Evolutionary conservation across 2,888 invertebrate genomes (phyloP).

Genomic region (Dryadula phaetusa): DNA sequence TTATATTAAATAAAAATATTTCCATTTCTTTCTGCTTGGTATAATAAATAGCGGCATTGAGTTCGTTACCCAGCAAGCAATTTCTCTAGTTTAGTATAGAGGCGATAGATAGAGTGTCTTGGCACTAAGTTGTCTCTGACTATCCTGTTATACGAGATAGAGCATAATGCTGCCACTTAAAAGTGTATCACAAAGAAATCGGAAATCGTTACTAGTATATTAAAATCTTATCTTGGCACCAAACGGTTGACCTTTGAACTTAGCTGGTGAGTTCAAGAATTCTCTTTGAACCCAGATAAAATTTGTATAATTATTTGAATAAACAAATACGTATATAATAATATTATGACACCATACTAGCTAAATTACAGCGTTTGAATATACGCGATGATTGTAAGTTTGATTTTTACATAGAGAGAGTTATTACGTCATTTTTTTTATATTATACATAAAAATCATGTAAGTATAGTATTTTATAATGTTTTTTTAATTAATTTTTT

Average conservation of each 20-base stretch:
- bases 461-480: too few relatives aligned
- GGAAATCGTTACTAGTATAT: not conserved
- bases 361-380: too few relatives aligned
- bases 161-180: not conserved
- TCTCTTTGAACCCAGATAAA: constrained; percentile 11
- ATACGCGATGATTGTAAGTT: not conserved
- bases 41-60: too few relatives aligned
- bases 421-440: not conserved
- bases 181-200: not conserved
- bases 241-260: not conserved
- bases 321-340: not conserved
- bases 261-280: constrained; percentile 2
- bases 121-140: too few relatives aligned
- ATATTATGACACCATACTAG: not conserved
- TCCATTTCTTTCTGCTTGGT: too few relatives aligned
- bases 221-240: not conserved
- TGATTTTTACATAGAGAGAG: not conserved
- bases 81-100: too few relatives aligned
- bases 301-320: not conserved
- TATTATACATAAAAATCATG: too few relatives aligned
- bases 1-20: too few relatives aligned
- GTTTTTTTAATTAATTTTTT: too few relatives aligned
- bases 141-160: too few relatives aligned
- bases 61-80: too few relatives aligned
- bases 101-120: too few relatives aligned